These are phyloP conservation scores for Drosophila pegasa DNA, from an alignment of 2,888 invertebrate species.

Conservation along the genomic window DNA sequence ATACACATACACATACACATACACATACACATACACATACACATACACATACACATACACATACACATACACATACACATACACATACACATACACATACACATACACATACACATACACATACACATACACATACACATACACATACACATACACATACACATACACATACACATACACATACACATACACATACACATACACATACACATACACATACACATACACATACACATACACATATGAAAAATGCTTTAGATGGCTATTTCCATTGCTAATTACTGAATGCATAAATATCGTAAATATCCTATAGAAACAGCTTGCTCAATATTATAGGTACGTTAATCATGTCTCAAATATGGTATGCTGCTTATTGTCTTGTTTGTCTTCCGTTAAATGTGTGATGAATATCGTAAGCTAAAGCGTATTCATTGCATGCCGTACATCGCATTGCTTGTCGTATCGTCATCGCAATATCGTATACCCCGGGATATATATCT, in stretches of 20 bases:
- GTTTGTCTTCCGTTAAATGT: not conserved
- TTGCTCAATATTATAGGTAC: not conserved
- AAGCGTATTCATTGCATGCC: not conserved
- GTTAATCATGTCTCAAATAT: not conserved
- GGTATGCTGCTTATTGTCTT: not conserved
- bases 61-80: too few relatives aligned
- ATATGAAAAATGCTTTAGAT: not conserved
- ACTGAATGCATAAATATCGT: not conserved
- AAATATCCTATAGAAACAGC: too few relatives aligned
- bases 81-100: too few relatives aligned
- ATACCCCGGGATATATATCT: too few relatives aligned
- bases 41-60: too few relatives aligned
- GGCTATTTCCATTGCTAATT: not conserved
- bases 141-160: too few relatives aligned
- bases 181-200: too few relatives aligned
- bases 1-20: too few relatives aligned
- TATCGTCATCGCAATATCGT: not conserved
- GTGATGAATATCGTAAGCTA: not conserved
- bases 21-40: too few relatives aligned
- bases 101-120: too few relatives aligned
- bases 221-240: not conserved
- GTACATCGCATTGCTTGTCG: not conserved
- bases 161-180: too few relatives aligned
- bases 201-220: not conserved
- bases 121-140: too few relatives aligned